These are phyloP conservation scores for Dasyurus viverrinus DNA, from an alignment of 2,113 vertebrate species.

Conservation along the genomic window DNA sequence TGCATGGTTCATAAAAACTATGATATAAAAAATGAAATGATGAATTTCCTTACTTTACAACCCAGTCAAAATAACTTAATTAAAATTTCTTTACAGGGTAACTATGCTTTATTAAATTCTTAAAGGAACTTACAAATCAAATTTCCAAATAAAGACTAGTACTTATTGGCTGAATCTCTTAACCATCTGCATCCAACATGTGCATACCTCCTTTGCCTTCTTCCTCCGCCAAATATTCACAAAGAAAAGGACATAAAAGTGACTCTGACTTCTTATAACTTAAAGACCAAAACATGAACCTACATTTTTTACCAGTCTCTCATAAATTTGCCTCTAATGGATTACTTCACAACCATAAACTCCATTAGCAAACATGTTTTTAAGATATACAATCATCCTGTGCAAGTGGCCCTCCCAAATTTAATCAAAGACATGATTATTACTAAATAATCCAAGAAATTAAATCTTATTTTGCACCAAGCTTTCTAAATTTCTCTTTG, in stretches of 20 bases:
- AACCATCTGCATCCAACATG: constrained; percentile 31
- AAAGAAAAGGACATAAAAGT: constrained; percentile 38
- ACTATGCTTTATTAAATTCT: background rate
- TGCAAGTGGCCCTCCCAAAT: background rate
- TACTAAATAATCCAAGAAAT: constrained; percentile 50
- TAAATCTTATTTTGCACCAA: constrained; percentile 11
- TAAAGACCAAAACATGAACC: background rate
- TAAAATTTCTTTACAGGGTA: background rate
- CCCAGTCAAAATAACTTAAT: constrained; percentile 34
- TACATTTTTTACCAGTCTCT: constrained; percentile 38
- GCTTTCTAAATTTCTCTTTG: constrained; percentile 1
- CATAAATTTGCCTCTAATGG: background rate
- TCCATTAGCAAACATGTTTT: constrained; percentile 22
- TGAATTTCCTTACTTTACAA: constrained; percentile 62
- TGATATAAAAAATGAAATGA: constrained; percentile 1
- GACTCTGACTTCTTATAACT: constrained; percentile 32
- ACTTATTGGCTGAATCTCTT: constrained; percentile 6
- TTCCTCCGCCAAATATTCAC: constrained; percentile 22
- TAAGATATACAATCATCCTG: background rate
- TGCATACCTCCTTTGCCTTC: constrained; percentile 27
- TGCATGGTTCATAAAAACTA: background rate
- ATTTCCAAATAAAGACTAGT: background rate
- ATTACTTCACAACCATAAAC: constrained; percentile 27
- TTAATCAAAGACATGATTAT: constrained; percentile 12
- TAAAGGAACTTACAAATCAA: background rate